Percentiles rank a stretch among this genome's conserved stretches.
Evolutionary conservation across 2,888 invertebrate species (phyloP).

Genomic region (Limenitis camilla): DNA sequence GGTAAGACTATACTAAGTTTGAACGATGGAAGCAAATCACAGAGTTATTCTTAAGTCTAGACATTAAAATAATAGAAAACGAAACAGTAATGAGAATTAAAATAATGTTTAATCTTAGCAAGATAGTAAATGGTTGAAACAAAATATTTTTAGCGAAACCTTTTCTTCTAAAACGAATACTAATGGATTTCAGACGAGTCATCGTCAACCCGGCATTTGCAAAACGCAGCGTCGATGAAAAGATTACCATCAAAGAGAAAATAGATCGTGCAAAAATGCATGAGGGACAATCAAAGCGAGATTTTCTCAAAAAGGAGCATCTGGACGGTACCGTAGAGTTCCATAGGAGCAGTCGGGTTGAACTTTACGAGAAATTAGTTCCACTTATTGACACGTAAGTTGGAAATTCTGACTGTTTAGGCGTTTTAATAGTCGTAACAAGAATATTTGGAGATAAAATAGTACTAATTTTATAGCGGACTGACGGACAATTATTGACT

Average conservation of each 20-base stretch:
- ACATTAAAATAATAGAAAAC: too few relatives aligned
- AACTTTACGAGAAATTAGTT: constrained; percentile 77
- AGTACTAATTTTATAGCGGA: too few relatives aligned
- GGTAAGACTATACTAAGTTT: constrained; percentile 34
- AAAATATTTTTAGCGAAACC: too few relatives aligned
- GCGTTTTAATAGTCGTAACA: too few relatives aligned
- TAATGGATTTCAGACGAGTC: neutral
- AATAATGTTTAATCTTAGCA: too few relatives aligned
- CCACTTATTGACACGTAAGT: constrained; percentile 77
- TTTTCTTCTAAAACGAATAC: too few relatives aligned
- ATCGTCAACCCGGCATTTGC: constrained; percentile 43
- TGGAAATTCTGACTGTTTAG: neutral
- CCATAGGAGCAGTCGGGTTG: constrained; percentile 76
- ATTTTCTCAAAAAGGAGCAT: constrained; percentile 42
- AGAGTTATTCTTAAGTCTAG: too few relatives aligned
- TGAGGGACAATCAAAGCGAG: constrained; percentile 37
- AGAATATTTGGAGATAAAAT: too few relatives aligned
- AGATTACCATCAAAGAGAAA: constrained; percentile 48
- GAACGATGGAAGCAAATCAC: too few relatives aligned
- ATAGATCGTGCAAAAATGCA: constrained; percentile 56
- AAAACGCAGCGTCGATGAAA: constrained; percentile 47
- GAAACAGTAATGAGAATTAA: too few relatives aligned
- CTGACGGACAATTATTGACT: too few relatives aligned
- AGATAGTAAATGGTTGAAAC: too few relatives aligned
- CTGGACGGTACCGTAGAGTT: constrained; percentile 57